Evolutionary conservation across 2,888 invertebrate genomes (phyloP), one percentile per base, ranked within the genome.

Genomic region (Pheosia gnoma): DNA sequence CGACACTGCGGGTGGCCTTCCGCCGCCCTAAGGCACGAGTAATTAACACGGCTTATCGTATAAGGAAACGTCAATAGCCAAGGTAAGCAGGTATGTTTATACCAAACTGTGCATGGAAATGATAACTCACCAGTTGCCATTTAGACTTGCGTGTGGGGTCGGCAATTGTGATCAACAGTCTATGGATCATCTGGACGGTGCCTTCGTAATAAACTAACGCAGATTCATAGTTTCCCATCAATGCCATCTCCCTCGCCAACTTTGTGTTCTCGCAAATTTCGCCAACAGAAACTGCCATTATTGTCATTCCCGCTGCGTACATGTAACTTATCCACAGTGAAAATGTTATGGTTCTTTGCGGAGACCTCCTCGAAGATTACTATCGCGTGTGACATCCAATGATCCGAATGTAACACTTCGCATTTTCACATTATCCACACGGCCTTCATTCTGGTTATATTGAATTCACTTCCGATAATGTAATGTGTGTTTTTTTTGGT

Each of bases 211-310:
- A 98, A 63, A 98, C 97, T 73, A 97, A 95, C 38, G 99, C 97
- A 69, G 97, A 97, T 83, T 99, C 99, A 86, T 99, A 99, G 90
- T 98, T 98, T 37, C 99, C 99, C 85, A 98, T 96, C 81, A 99
- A 94, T 67, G 98, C 98, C 96, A 97, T 97, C 94, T 99, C 99
- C 82, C 99, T 95, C 63, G 98, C 99, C 90, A 98, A 92, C 91
- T 98, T 98, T 65, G 98, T 97, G 94, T 98, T 98, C 94, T 98
- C 98, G 94, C 96, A 97, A 92, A 98, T 98, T 94, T 98, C 98
- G 89, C 96, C 96, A 89, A 97, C 96, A 85, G 96, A 96, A 89
- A 97, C 97, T 93, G 97, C 97, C 98, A 98, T 98, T 90, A 95
- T 95, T 94, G 95, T 95, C 95, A 95, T 95, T 95, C 93, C 94